Evolutionary conservation across 2,113 vertebrate species (phyloP).

Genomic region (Macaca fascicularis): T2T-MFA8v1.1 NC_088379.1:19459001-19459500

Average conservation of each 20-base stretch:
- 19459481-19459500: not conserved
- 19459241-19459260: not conserved
- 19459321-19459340: not conserved
- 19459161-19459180: not conserved
- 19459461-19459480: not conserved
- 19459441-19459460: rapidly evolving
- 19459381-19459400: not conserved
- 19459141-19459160: not conserved
- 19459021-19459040: not conserved
- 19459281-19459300: not conserved
- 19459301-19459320: not conserved
- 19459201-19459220: not conserved
- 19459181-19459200: too few species aligned
- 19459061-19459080: not conserved
- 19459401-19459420: not conserved
- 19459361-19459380: not conserved
- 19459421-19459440: not conserved
- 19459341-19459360: not conserved
- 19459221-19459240: not conserved
- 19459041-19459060: not conserved
- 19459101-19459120: not conserved
- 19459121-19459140: not conserved
- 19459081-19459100: not conserved
- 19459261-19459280: not conserved
- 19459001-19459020: not conserved